Percentiles rank a stretch among this genome's conserved stretches.
These are phyloP conservation scores for Halichondria panicea DNA, from an alignment of 37 sponge, comb jelly and placozoan genomes.

Conservation along the genomic window DNA sequence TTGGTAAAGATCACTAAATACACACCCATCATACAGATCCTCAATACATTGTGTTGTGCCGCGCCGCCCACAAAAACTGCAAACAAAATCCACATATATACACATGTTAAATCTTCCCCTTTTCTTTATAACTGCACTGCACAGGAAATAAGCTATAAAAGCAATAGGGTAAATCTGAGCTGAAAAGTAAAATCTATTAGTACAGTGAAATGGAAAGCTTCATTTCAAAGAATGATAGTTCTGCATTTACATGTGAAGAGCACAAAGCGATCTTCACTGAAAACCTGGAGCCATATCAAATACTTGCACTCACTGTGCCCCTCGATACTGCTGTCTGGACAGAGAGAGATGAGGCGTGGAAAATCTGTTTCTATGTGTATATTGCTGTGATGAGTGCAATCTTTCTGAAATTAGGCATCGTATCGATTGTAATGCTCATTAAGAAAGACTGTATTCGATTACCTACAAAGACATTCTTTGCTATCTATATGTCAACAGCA, in stretches of 20 bases:
- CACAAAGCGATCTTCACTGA: not conserved
- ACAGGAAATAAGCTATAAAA: no score
- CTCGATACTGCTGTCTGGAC: not conserved
- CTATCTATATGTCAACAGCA: slow-evolving; percentile 26
- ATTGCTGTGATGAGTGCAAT: not conserved
- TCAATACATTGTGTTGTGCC: no score
- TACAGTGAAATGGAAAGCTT: no score
- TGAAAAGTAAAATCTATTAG: no score
- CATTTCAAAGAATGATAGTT: no score
- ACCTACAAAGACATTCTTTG: slow-evolving; percentile 39
- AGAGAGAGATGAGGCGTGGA: slow-evolving; percentile 18
- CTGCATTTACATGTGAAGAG: not conserved
- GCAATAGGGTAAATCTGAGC: no score
- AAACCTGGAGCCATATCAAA: not conserved
- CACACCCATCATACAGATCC: no score
- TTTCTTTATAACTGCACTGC: no score
- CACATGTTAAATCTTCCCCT: no score
- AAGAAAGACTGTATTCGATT: slow-evolving; percentile 33
- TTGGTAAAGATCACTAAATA: no score
- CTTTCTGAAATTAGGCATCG: slow-evolving; percentile 20
- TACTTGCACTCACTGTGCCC: not conserved
- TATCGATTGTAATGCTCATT: slow-evolving; percentile 15
- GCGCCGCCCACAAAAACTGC: no score
- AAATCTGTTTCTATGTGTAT: slow-evolving; percentile 3
- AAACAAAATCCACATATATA: no score